Base-by-base conservation (phyloP, 2,113 vertebrate genomes). In the Paradoxurus hermaphroditus region DNA sequence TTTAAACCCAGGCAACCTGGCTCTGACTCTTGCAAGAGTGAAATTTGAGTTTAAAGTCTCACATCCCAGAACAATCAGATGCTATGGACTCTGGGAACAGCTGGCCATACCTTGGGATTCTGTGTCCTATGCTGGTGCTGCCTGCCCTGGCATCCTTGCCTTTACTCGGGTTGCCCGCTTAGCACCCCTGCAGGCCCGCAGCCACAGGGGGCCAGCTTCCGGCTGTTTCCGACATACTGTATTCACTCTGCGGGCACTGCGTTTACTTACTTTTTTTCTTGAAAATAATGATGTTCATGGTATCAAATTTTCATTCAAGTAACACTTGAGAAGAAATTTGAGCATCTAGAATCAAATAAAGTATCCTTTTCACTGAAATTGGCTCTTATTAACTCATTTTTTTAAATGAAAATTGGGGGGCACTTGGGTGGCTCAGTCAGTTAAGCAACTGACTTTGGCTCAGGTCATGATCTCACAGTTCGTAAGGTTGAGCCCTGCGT, bases 61-160 rank as follows among this genome's bases (percentile, higher is more conserved):
- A 8, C 27, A 49, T 59, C 27, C 59, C 41, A 44, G 70, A 56
- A 68, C 25, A 46, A 16, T 3, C 15, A 5, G 29, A 5, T n/a
- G 11, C n/a, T 12, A 8, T 4, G 12, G 7, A 65, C 51, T n/a
- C 2, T 4, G 8, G n/a, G n/a, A 51, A 44, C 21, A 36, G 9
- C 44, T 9, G n/a, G 1, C 23, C 2, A 12, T 3, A 15, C 21
- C 36, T 31, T 5, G n/a, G n/a, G 12, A 7, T 11, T 21, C 29
- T 75, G 34, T 14, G 27, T 4, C 41, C 53, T 34, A 3, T 68
- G 46, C 36, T 8, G 31, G 46, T 11, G 16, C 31, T 16, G 8
- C 36, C 8, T 78, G 23, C 27, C 4, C 19, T 0, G 13, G 36
- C 5, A 13, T 31, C 31, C 62, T 31, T 29, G 59, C 31, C 44